A percentile compares a stretch with the other conserved stretches of the same genome.
Conservation (phyloP, 2,888 invertebrate species). For the Gonocerus acuteangulatus region DNA sequence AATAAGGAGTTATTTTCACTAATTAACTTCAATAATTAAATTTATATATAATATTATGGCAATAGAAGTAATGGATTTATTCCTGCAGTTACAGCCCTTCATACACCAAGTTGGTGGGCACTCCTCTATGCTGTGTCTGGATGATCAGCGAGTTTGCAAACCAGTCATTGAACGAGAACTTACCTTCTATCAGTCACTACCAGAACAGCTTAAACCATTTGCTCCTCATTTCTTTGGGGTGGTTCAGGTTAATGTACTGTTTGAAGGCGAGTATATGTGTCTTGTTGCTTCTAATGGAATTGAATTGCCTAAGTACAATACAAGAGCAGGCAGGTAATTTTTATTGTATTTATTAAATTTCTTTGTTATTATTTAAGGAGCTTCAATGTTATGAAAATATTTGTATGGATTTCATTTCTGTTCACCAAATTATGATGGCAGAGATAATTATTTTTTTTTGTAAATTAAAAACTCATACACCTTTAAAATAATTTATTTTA, state of each 20-base stretch:
- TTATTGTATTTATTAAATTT: too few relatives aligned
- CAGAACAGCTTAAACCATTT: constrained; percentile 46
- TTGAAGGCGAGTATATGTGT: constrained; percentile 48
- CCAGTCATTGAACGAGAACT: constrained; percentile 50
- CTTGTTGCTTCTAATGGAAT: constrained; percentile 43
- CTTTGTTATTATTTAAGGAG: too few relatives aligned
- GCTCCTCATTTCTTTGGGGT: constrained; percentile 49
- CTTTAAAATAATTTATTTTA: too few relatives aligned
- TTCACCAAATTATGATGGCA: too few relatives aligned
- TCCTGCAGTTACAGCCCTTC: constrained; percentile 50
- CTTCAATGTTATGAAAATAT: too few relatives aligned
- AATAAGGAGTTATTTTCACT: too few relatives aligned
- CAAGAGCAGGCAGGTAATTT: constrained; percentile 13
- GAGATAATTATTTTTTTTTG: too few relatives aligned
- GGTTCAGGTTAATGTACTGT: constrained; percentile 44
- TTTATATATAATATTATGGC: too few relatives aligned
- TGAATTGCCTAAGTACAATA: not conserved
- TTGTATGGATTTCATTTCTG: too few relatives aligned
- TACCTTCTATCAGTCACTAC: constrained; percentile 50
- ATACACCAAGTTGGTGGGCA: constrained; percentile 52
- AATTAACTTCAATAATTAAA: too few relatives aligned
- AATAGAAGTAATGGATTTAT: too few relatives aligned
- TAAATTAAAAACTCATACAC: too few relatives aligned
- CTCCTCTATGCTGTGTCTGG: constrained; percentile 48
- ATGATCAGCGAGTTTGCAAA: constrained; percentile 50